A percentile compares a stretch with the other conserved stretches of the same genome.
phyloP scores from a whole-genome alignment of 2,113 vertebrate species.

The Zosterops lateralis region DNA sequence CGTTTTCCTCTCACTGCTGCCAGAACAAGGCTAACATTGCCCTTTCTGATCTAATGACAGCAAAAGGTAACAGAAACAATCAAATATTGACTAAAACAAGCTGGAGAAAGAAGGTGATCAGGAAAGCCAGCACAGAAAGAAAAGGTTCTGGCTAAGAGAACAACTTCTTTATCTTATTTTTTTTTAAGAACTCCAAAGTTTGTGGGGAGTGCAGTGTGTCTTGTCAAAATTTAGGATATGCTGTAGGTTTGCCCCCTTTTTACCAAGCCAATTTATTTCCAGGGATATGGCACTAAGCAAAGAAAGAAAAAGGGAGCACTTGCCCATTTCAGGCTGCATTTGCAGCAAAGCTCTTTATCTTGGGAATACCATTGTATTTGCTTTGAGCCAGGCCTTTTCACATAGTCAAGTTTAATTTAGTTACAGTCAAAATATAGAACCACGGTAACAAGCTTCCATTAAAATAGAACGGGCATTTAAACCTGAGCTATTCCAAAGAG shows the following conservation, averaged over 20 bases:
- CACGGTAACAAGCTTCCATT: slow-evolving; percentile 30
- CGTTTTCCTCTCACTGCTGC: slow-evolving; percentile 29
- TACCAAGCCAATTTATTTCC: background rate
- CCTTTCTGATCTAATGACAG: background rate
- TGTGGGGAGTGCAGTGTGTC: background rate
- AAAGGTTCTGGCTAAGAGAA: background rate
- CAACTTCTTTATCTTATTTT: background rate
- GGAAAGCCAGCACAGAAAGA: background rate
- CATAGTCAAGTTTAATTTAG: slow-evolving; percentile 51
- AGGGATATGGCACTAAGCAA: background rate
- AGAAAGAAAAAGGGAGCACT: background rate
- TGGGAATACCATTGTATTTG: slow-evolving; percentile 31
- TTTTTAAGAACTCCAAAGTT: background rate
- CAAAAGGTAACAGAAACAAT: background rate
- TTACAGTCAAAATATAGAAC: slow-evolving; percentile 34
- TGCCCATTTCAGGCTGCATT: background rate
- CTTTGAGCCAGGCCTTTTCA: slow-evolving; percentile 49
- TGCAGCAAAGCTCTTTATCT: background rate
- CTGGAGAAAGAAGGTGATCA: background rate
- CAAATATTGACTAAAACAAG: slow-evolving; percentile 6
- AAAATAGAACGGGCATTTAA: slow-evolving; percentile 39
- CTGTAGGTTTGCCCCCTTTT: background rate
- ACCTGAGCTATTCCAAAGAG: slow-evolving; percentile 47
- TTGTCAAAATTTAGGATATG: background rate
- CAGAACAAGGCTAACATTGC: background rate